Evolutionary conservation across 2,888 invertebrate species (phyloP), one percentile per base, ranked within the genome.

Genomic region (Seladonia tumulorum): DNA sequence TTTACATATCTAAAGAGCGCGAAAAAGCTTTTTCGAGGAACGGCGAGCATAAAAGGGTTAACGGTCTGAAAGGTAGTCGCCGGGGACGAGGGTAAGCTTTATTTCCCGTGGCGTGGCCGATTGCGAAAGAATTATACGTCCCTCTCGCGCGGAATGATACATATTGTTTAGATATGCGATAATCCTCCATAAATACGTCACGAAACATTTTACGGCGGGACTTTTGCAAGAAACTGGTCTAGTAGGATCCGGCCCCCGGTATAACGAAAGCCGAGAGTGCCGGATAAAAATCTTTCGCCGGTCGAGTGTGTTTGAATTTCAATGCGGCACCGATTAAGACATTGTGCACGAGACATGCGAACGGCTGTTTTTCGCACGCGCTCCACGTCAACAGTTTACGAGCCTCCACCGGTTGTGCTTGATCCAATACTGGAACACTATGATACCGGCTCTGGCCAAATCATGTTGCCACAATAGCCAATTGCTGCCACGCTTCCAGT

Each of bases 91-190:
- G 22, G 63, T 72, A 39, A 83, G 78, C 70, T 83, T 83, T 83
- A 57, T 82, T 57, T 35, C 29, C 42, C 45, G 12, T 53, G 57
- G 57, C 79, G 45, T 29, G 71, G 47, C 73, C 63, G 85, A 81
- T 81, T 22, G 81, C 74, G 74, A 66, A 77, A 81, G 74, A 85
- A 81, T 85, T 81, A 77, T 77, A 81, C 75, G 74, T 78, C 39
- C 47, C 29, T 39, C 70, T 49, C 42, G 35, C 42, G 60, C n/a
- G 49, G 22, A 75, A 78, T 39, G 83, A 78, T 85, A 71, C 81
- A 66, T 85, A 81, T 77, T 75, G 77, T 77, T 81, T 76, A 77
- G 85, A 85, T 86, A 78, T 49, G 39, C 85, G 86, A 85, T 86
- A 85, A 86, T 85, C 74, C 80, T 42, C 29, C 66, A 74, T 72